These are phyloP conservation scores for Malthinus seriepunctatus DNA, from an alignment of 2,888 invertebrate genomes.

Conservation along the genomic window DNA sequence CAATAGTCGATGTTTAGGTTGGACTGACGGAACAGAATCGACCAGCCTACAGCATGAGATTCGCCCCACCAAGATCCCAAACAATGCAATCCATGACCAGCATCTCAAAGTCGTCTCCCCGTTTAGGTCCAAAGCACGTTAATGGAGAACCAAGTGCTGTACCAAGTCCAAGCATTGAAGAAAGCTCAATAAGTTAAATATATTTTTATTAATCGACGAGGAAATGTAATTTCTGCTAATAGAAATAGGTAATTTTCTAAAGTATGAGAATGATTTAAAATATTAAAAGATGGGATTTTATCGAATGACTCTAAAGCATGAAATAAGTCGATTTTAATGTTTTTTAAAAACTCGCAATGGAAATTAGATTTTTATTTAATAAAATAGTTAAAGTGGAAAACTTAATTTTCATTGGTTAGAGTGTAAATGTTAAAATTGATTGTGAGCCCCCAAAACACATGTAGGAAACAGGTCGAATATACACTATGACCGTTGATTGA, in stretches of 20 bases:
- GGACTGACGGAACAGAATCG: constrained; percentile 42
- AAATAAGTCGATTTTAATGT: constrained; percentile 17
- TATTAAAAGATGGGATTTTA: constrained; percentile 12
- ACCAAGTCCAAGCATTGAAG: constrained; percentile 46
- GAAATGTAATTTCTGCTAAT: background rate
- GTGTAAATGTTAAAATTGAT: constrained; percentile 16
- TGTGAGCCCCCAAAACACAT: constrained; percentile 19
- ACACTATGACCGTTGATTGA: too few relatives aligned
- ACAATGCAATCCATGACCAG: constrained; percentile 59
- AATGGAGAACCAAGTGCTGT: constrained; percentile 43
- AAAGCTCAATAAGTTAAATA: constrained; percentile 46
- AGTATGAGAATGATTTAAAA: background rate
- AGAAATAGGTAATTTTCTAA: background rate
- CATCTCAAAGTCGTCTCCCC: constrained; percentile 47
- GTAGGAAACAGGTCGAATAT: too few relatives aligned
- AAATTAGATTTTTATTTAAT: too few relatives aligned
- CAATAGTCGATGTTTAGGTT: background rate
- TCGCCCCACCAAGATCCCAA: constrained; percentile 55
- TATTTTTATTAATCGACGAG: background rate
- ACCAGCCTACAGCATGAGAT: constrained; percentile 57
- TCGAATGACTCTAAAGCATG: constrained; percentile 9
- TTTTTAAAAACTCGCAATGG: background rate
- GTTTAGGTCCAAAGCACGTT: constrained; percentile 43
- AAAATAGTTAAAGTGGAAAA: too few relatives aligned
- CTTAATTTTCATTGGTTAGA: too few relatives aligned